Percentiles rank a stretch among this genome's conserved stretches.
phyloP scores from a whole-genome alignment of 2,113 vertebrate species.

The Hipposideros armiger region DNA sequence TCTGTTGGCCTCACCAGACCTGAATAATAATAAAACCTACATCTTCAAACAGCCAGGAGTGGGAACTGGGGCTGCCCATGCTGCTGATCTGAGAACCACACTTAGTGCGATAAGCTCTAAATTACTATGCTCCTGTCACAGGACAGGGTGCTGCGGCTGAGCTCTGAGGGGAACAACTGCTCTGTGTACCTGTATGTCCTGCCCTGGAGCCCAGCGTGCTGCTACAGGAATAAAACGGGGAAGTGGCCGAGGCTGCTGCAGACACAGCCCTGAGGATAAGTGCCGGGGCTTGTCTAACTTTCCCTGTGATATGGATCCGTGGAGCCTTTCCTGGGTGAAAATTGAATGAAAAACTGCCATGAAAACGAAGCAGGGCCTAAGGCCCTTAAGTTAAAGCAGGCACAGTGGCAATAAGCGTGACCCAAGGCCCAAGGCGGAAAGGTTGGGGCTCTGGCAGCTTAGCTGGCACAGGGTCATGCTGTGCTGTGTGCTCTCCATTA shows the following conservation, averaged over 20 bases:
- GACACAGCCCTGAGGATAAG: background rate
- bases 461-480: background rate
- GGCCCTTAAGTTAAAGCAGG: background rate
- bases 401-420: background rate
- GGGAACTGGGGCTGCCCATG: background rate
- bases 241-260: background rate
- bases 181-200: background rate
- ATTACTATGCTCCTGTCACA: background rate
- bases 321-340: background rate
- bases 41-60: background rate
- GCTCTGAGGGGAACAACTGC: background rate
- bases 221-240: background rate
- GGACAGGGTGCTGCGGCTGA: background rate
- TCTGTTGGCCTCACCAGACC: background rate
- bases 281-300: background rate
- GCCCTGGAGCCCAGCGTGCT: background rate
- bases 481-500: background rate
- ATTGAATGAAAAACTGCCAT: constrained; percentile 16
- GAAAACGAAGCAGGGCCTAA: background rate
- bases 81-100: background rate
- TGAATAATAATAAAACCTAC: constrained; percentile 9
- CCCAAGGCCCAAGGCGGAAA: background rate
- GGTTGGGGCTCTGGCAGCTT: background rate
- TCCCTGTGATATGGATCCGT: background rate
- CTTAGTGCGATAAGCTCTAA: background rate